Evolutionary conservation across 2,888 invertebrate genomes (phyloP).

Genomic region (Calameuta idolon): DNA sequence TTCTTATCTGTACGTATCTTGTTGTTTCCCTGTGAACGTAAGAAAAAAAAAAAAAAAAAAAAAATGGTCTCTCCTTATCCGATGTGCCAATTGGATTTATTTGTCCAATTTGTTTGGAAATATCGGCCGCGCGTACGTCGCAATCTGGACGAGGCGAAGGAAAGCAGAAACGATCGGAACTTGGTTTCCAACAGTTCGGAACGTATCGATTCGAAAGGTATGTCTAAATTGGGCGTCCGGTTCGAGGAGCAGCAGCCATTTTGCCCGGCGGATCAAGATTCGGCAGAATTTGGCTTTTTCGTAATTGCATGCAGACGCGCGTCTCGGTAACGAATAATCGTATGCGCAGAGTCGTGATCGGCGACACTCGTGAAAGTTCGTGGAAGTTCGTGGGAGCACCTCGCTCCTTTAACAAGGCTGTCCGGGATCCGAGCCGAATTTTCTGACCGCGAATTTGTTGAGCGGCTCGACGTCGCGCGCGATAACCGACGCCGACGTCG

Average conservation of each 20-base stretch:
- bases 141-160: conserved; percentile 13
- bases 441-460: conserved; percentile 12
- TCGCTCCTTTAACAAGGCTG: conserved; percentile 52
- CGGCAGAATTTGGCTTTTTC: conserved; percentile 37
- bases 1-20: not conserved
- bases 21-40: not conserved
- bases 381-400: not conserved
- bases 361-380: not conserved
- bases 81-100: conserved; percentile 39
- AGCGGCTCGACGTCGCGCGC: conserved; percentile 3
- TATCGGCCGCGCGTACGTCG: conserved; percentile 41
- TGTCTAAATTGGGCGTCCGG: conserved; percentile 56
- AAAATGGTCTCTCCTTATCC: not conserved
- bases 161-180: conserved; percentile 32
- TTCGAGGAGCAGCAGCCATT: conserved; percentile 27
- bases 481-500: conserved; percentile 25
- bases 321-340: not conserved
- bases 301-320: conserved; percentile 22
- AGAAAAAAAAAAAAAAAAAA: not conserved
- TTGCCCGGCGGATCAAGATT: conserved; percentile 53
- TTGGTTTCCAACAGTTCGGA: conserved; percentile 31
- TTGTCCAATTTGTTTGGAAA: conserved; percentile 54
- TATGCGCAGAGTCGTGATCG: not conserved
- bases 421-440: conserved; percentile 42
- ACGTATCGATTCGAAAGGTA: conserved; percentile 49